Base-by-base conservation (phyloP, 2,888 invertebrate genomes). In the Lacanobia oleracea region DNA sequence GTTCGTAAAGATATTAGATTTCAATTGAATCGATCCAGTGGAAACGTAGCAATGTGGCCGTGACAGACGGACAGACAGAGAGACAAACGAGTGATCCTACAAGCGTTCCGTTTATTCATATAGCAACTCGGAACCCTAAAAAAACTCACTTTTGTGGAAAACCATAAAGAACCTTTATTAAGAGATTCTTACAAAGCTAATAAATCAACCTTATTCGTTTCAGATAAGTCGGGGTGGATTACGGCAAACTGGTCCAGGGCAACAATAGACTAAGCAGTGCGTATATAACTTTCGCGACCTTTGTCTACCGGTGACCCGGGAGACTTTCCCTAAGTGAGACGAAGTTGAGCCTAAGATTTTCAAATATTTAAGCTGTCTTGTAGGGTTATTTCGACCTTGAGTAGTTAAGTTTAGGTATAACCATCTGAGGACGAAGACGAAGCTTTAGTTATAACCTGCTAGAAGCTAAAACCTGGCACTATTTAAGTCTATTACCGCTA, bases 271-370 rank as follows among this genome's bases (percentile, higher is more conserved):
- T 57, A 33, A 23, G 51, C n/a, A n/a, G n/a, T n/a, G 14, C 67
- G 50, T 21, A 57, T 67, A 27, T 16, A 14, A 59, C 50, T 33
- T 59, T 43, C 3, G 10, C 27, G 33, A 33, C 68, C 51, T 60
- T 59, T 68, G 71, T 68, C 51, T 43, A 21, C 1, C 23, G n/a
- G 8, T 9, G 40, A 50, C 70, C 57, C 70, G 8, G 48, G 70
- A 33, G 57, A 50, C 70, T 57, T 67, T 50, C 50, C 50, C 27
- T 56, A 5, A 21, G 40, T 53, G 21, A 27, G 16, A 18, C 18
- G 48, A 48, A 48, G 48, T 48, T 48, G 48, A 7, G 18, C 8
- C 6, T 0, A 18, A 16, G 14, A 23, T 40, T 9, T 40, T 23
- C n/a, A 59, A 43, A 65, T 43, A 43, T 62, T 48, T 18, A 45